Evolutionary conservation across 1,140 invertebrate genomes (phyloP).

Genomic region (Cyrtorhinus lividipennis): DNA sequence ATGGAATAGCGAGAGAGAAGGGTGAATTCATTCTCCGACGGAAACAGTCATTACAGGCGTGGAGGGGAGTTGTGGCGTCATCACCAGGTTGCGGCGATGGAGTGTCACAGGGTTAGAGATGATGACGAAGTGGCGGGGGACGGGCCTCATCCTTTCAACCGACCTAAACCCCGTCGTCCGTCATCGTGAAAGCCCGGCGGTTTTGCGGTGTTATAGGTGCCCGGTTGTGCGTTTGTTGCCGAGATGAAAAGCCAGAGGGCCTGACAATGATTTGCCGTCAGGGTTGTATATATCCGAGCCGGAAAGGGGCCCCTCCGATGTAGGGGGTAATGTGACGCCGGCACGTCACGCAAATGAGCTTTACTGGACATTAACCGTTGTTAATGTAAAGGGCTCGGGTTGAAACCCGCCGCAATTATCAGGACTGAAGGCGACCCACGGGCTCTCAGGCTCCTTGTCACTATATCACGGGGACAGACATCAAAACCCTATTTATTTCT

Average conservation of each 20-base stretch:
- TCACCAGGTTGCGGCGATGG: no score
- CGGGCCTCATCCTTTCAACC: no score
- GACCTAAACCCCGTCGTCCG: no score
- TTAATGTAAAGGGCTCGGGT: background rate
- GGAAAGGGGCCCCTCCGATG: background rate
- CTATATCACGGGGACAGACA: background rate
- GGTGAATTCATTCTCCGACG: no score
- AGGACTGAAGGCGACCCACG: background rate
- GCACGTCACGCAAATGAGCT: background rate
- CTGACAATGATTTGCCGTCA: background rate
- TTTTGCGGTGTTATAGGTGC: no score
- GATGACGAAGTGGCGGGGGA: no score
- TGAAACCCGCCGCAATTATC: background rate
- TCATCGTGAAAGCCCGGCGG: no score
- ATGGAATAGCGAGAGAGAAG: no score
- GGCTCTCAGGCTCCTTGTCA: background rate
- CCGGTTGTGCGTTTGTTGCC: background rate
- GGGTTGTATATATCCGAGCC: background rate
- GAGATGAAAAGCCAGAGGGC: background rate
- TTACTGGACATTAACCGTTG: constrained; percentile 4
- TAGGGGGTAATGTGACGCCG: background rate
- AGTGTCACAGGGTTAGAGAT: no score
- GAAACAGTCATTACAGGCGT: no score
- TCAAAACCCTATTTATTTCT: constrained; percentile 5
- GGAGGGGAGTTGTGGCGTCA: no score